Evolutionary conservation across 2,797 vertebrate species (phyloP), one percentile per base, ranked within the genome.

Genomic region (Sardinella longiceps): DNA sequence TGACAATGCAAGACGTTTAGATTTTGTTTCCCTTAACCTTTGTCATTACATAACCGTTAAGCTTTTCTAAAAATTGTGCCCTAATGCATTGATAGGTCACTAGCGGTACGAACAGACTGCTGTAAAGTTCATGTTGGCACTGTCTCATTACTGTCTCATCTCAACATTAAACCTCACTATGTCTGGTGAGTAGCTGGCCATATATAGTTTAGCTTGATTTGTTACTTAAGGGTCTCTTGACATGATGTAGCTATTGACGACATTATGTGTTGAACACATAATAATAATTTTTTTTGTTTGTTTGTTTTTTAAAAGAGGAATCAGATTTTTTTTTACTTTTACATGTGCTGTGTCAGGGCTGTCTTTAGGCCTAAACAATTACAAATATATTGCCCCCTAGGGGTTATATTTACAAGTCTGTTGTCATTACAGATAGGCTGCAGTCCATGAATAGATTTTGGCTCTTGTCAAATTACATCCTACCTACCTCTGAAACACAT

Each of bases 301-400:
- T n/a, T n/a, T n/a, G n/a, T n/a, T n/a, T n/a, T n/a, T n/a, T n/a
- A n/a, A n/a, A n/a, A n/a, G n/a, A n/a, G n/a, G n/a, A n/a, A n/a
- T n/a, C n/a, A n/a, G n/a, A n/a, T 53, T 53, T 18, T 53, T 15
- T 6, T 48, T 6, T 18, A 1, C 20, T 53, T 2, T 48, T 48
- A 48, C 46, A n/a, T 66, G 60, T 14, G 3, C n/a, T 7, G 5
- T 25, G 25, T 30, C 25, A 63, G n/a, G 3, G 6, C 14, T 70
- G 12, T 33, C 63, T 12, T 6, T 77, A 39, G 37, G 6, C 15
- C 15, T 18, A 77, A 18, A 77, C 56, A 70, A 70, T 18, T 77
- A 5, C 37, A 43, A 39, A 20, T 39, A 74, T 43, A 43, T 77
- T 77, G 70, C 70, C 70, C 70, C 37, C 70, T 77, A 77, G 70